Conservation (phyloP, 2,113 vertebrate species). For the Oxygymnocypris stewartii region DNA sequence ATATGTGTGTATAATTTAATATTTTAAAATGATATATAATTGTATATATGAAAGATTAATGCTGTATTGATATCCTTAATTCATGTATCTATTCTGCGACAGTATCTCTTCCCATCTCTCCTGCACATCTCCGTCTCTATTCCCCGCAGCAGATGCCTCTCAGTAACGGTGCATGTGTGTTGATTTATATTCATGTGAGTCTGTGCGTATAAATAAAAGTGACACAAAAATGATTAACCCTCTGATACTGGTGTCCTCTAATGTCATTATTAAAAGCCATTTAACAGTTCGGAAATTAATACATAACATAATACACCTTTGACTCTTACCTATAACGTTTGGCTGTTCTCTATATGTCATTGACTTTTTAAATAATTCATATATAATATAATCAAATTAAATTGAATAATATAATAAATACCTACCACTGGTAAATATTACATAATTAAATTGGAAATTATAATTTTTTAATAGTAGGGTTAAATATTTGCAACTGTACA, state of each 20-base stretch:
- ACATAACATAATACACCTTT: not conserved
- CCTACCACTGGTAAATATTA: not conserved
- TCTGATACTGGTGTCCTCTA: not conserved
- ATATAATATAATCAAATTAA: no score
- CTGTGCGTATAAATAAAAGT: slow-evolving; percentile 25
- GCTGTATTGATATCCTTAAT: slow-evolving; percentile 60
- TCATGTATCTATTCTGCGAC: slow-evolving; percentile 56
- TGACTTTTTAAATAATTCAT: slow-evolving; percentile 6
- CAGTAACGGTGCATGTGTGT: slow-evolving; percentile 30
- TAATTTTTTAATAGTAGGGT: no score
- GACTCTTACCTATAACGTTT: not conserved
- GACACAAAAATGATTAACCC: slow-evolving; percentile 4
- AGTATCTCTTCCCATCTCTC: slow-evolving; percentile 46
- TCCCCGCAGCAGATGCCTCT: slow-evolving; percentile 52
- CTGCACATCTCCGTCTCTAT: slow-evolving; percentile 45
- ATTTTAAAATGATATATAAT: no score
- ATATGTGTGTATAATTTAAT: no score
- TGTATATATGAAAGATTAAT: no score
- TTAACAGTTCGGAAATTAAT: not conserved
- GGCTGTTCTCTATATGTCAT: not conserved
- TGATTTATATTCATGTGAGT: slow-evolving; percentile 11
- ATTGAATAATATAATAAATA: not conserved
- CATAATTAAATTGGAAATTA: not conserved
- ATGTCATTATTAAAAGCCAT: not conserved
- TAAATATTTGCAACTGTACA: no score